Base-by-base conservation (phyloP, 2,888 invertebrate species). In the Galerucella pusilla region DNA sequence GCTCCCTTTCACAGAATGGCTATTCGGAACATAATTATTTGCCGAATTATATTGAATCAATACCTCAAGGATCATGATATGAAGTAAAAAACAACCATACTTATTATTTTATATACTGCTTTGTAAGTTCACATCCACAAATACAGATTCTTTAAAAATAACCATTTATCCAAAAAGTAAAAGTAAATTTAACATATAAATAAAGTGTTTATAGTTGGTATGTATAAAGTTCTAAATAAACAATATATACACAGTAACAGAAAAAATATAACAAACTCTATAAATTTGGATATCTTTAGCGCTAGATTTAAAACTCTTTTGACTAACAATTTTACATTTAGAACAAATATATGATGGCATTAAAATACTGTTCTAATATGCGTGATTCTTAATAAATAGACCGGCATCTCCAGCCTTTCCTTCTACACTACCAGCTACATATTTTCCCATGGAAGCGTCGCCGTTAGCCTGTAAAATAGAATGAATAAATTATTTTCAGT, bases 301-400 rank as follows among this genome's bases (percentile, higher is more conserved):
- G 35, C 42, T 60, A 68, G 42, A 64, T 49, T 54, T 57, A 71
- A 54, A 49, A 20, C 25, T 54, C 25, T 35, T n/a, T 42, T 28
- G 45, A 77, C 77, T 74, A 77, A 76, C 65, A 77, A 71, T 75
- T 75, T 77, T 42, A 45, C 59, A 1, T 63, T 12, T 9, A 68
- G 46, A 60, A 49, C 54, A 60, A 54, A 64, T 54, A 16, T 45
- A n/a, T 65, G 65, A 57, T 11, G 46, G 57, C 61, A 35, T 54
- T 64, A 12, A 57, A 35, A 20, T 35, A 52, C 4, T 42, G 35
- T n/a, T 69, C 71, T 97, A 99, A 89, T 99, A 99, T 82, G 96
- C 95, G 89, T 99, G 99, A 89, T 98, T 96, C 85, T 97, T 96
- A 82, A 99, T 94, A 89, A 97, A 99, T 82, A 98, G 93, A 79